Base-by-base conservation (phyloP, 2,797 vertebrate species). In the Agapornis canus region DNA sequence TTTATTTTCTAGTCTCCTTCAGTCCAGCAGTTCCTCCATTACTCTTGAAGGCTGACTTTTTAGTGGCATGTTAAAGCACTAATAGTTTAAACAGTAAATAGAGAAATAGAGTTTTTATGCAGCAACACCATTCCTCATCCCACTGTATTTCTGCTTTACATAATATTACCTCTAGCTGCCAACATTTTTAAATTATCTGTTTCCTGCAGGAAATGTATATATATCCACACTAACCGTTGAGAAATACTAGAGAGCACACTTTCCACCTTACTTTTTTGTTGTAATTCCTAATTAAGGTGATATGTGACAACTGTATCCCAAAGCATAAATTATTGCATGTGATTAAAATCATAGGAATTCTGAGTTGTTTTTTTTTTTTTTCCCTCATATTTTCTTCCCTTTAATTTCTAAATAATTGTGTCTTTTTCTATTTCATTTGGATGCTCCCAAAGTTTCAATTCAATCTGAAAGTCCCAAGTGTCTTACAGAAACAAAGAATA, bases 41-140 rank as follows among this genome's bases (percentile, higher is more conserved):
- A 81, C 22, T 92, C 65, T 82, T 91, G n/a, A 52, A 89, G 17
- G 60, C 37, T 89, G 87, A 94, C 82, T 85, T 94, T 94, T 94
- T 61, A 70, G 26, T 68, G 61, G 16, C 68, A 71, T 45, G 57
- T 78, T 85, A 91, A 85, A 87, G 48, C 13, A 81, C n/a, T 90
- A 79, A 71, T 26, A 68, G 37, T 71, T 87, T 82, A 68, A 84
- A 75, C 25, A 80, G 61, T 57, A 89, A 93, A 71, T 52, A 60
- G 3, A 80, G 23, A 89, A 93, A 71, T 52, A 47, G 3, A 82
- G 18, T 9, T 87, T 90, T 70, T 52, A 69, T 75, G 48, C 71
- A 89, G 69, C 21, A 89, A 65, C 23, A 75, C 5, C 6, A 64
- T 89, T 89, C 5, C 31, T 92, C 71, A 82, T 91, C 66, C 60